A percentile compares a stretch with the other conserved stretches of the same genome.
phyloP scores from a whole-genome alignment of 2,797 vertebrate genomes.

The Limosa lapponica region DNA sequence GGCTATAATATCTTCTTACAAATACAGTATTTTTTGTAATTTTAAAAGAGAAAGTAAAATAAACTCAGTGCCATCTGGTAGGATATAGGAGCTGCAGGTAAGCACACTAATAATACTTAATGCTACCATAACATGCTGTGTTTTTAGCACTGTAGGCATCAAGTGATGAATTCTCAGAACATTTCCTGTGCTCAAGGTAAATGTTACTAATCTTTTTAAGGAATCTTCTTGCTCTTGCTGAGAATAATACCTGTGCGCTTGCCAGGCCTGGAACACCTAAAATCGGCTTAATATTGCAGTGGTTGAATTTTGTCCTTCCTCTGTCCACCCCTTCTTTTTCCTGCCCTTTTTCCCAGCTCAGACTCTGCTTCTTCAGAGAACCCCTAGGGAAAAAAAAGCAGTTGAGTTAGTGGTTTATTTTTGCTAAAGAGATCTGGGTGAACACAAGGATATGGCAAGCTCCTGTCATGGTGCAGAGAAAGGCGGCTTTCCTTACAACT shows the following conservation, averaged over 20 bases:
- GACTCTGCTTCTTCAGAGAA: not conserved
- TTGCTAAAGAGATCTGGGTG: not conserved
- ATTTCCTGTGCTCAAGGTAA: constrained; percentile 33
- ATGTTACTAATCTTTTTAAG: constrained; percentile 33
- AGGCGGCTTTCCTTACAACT: not conserved
- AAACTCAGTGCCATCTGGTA: constrained; percentile 40
- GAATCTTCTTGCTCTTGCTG: constrained; percentile 30
- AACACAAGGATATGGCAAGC: not conserved
- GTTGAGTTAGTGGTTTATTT: not conserved
- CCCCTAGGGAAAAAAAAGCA: not conserved
- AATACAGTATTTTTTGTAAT: not conserved
- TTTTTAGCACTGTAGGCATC: constrained; percentile 42
- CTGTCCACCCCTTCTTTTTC: not conserved
- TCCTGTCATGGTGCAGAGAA: not conserved
- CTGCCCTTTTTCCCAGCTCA: not conserved
- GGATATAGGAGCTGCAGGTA: constrained; percentile 52
- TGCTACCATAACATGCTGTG: constrained; percentile 20
- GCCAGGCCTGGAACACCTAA: not conserved
- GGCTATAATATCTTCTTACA: not conserved
- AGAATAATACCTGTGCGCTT: not conserved
- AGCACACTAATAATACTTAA: constrained; percentile 49
- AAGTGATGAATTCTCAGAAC: constrained; percentile 39
- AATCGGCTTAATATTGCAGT: not conserved
- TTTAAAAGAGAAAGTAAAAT: not conserved
- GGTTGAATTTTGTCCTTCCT: not conserved